Conservation (phyloP, 2,797 vertebrate genomes). For the Pelochelys cantorii region DNA sequence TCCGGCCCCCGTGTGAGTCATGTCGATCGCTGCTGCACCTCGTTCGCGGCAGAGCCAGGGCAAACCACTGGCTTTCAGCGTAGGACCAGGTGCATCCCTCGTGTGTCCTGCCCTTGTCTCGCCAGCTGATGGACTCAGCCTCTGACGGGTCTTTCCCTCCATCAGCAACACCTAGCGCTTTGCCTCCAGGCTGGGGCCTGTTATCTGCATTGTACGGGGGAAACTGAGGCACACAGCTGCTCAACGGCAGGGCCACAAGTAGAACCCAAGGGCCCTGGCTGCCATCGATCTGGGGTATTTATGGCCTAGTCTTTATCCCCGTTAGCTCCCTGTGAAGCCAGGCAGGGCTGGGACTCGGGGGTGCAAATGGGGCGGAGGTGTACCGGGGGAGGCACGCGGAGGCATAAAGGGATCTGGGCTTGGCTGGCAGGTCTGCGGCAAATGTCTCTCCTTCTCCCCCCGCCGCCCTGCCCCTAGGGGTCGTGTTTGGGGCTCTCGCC, state of each 20-base stretch:
- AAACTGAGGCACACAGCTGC: not conserved
- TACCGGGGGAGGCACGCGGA: not conserved
- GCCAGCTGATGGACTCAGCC: not conserved
- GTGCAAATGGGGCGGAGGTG: too few relatives aligned
- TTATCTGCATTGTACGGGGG: rapidly evolving
- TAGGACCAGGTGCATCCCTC: not conserved
- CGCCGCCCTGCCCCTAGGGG: conserved; percentile 69
- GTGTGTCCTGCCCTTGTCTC: not conserved
- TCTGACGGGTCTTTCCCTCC: not conserved
- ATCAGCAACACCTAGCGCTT: not conserved
- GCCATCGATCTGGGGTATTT: not conserved
- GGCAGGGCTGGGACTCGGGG: too few relatives aligned
- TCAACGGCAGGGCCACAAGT: not conserved
- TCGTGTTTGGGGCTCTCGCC: conserved; percentile 73
- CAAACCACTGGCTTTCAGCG: not conserved
- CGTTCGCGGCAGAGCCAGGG: not conserved
- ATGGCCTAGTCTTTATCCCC: not conserved
- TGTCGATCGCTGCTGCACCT: not conserved
- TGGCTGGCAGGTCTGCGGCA: not conserved
- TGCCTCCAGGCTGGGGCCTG: too few relatives aligned
- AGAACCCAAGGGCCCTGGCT: not conserved
- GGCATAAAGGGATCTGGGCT: not conserved
- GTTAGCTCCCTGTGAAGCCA: not conserved
- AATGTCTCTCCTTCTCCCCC: not conserved
- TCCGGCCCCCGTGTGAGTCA: not conserved